phyloP scores from a whole-genome alignment of 2,888 invertebrate genomes.

The Acrobasis repandana region DNA sequence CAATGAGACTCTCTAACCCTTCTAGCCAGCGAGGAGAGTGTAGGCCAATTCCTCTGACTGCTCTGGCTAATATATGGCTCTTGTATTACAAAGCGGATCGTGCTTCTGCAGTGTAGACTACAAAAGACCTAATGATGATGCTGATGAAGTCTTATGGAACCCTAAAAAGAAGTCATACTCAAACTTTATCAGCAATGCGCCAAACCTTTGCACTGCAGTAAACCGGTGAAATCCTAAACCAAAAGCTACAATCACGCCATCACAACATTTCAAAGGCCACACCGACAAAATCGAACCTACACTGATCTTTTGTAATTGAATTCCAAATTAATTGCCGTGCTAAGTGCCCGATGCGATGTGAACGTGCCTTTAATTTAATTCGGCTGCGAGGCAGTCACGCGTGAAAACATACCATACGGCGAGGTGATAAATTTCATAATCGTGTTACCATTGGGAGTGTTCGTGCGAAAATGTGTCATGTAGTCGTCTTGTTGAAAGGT shows the following conservation, averaged over 20 bases:
- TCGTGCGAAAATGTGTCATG: conserved; percentile 12
- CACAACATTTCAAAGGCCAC: conserved; percentile 13
- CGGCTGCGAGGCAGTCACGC: neutral
- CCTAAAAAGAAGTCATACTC: neutral
- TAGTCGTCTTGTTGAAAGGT: neutral
- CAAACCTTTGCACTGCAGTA: neutral
- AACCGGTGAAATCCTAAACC: neutral
- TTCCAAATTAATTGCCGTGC: conserved; percentile 40
- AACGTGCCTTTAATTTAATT: conserved; percentile 24
- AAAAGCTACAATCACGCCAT: neutral
- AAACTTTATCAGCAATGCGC: conserved; percentile 1
- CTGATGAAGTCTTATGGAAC: no score
- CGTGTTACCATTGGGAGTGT: neutral
- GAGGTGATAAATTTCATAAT: conserved; percentile 7
- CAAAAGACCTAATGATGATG: no score
- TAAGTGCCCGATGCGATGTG: conserved; percentile 32
- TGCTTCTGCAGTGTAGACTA: no score
- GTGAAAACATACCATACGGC: conserved; percentile 13
- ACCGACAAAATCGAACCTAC: conserved; percentile 19
- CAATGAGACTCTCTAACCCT: no score
- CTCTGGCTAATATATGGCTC: no score
- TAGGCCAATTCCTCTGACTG: no score
- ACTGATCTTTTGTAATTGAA: conserved; percentile 45
- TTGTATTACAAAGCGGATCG: no score
- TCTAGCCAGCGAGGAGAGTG: no score